These are phyloP conservation scores for Brachynemurus nebulosus DNA, from an alignment of 2,888 invertebrate genomes.

Conservation along the genomic window DNA sequence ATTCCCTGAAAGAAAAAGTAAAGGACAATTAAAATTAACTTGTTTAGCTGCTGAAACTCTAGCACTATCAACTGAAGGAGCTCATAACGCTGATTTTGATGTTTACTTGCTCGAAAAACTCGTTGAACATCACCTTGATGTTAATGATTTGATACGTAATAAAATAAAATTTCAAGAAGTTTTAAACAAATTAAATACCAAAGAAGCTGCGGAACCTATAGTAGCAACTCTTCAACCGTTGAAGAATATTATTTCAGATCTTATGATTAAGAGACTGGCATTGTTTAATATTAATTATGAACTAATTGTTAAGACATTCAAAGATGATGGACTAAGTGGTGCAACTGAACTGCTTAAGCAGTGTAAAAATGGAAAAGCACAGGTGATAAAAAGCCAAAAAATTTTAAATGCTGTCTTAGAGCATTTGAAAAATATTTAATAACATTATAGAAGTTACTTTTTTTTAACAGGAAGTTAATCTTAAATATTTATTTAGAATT, in stretches of 20 bases:
- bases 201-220: no score
- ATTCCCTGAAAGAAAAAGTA: neutral
- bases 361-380: neutral
- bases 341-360: neutral
- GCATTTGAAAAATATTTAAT: neutral
- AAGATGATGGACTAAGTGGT: neutral
- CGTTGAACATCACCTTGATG: neutral
- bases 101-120: neutral
- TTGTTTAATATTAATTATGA: neutral
- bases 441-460: neutral
- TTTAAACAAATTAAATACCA: neutral
- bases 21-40: neutral
- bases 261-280: no score
- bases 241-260: no score
- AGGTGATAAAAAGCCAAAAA: neutral
- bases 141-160: neutral
- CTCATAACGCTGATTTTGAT: neutral
- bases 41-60: neutral
- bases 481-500: no score
- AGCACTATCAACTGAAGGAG: neutral
- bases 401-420: neutral
- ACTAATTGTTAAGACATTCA: neutral
- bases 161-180: neutral
- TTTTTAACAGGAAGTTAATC: no score
- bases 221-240: no score